A percentile compares a stretch with the other conserved stretches of the same genome.
phyloP scores from a whole-genome alignment of 2,113 vertebrate species.

The Rostratula benghalensis region DNA sequence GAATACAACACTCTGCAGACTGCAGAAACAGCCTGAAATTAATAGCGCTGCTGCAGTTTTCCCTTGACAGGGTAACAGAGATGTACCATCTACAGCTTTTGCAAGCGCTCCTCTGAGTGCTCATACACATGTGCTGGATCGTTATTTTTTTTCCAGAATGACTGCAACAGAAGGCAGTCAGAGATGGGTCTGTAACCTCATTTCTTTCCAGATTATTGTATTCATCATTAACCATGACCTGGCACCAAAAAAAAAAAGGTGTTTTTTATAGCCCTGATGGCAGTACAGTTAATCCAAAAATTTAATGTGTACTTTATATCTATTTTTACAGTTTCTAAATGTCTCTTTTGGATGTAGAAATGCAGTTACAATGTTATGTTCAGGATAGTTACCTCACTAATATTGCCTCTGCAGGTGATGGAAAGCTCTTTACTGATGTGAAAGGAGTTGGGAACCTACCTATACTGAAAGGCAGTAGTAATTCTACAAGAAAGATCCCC shows the following conservation, averaged over 20 bases:
- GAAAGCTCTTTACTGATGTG: neutral
- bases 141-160: neutral
- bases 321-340: constrained; percentile 24
- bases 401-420: neutral
- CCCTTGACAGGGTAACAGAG: constrained; percentile 41
- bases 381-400: neutral
- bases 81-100: constrained; percentile 28
- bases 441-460: neutral
- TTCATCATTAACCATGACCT: accelerated
- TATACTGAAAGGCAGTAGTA: neutral
- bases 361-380: accelerated
- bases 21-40: constrained; percentile 18
- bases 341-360: neutral
- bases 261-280: constrained; percentile 32
- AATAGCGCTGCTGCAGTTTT: neutral
- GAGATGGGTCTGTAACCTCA: neutral
- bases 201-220: constrained; percentile 32
- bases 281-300: constrained; percentile 9
- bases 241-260: neutral
- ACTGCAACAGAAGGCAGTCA: neutral
- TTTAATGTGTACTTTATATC: constrained; percentile 4
- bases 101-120: constrained; percentile 6
- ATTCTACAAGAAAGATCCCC: neutral
- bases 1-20: constrained; percentile 7
- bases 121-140: neutral